These are phyloP conservation scores for Myotis daubentonii DNA, from an alignment of 2,797 vertebrate species.

Conservation along the genomic window DNA sequence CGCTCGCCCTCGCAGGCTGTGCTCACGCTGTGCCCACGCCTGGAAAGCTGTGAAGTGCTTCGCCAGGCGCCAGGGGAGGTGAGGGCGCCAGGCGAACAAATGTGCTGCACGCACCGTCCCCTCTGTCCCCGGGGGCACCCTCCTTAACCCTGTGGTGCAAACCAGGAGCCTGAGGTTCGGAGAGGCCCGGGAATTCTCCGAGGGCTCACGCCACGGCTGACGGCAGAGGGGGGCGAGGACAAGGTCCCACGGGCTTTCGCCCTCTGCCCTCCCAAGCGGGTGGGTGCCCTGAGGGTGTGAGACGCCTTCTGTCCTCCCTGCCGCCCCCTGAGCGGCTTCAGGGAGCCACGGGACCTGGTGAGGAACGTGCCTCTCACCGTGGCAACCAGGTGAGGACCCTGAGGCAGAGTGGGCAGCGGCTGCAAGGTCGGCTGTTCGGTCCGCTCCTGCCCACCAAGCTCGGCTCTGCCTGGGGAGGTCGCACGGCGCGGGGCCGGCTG, in stretches of 20 bases:
- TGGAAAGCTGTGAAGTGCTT: background rate
- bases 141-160: background rate
- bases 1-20: background rate
- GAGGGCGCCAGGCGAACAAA: background rate
- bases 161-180: background rate
- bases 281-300: no score
- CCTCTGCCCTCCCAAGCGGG: rapidly evolving
- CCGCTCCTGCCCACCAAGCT: no score
- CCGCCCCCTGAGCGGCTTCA: background rate
- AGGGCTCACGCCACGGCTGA: background rate
- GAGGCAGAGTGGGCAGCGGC: background rate
- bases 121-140: background rate
- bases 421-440: background rate
- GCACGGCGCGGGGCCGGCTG: rapidly evolving
- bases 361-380: background rate
- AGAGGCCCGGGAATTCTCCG: background rate
- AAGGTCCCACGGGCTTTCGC: background rate
- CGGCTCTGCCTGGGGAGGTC: background rate
- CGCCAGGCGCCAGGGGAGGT: background rate
- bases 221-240: background rate
- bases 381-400: background rate
- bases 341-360: background rate
- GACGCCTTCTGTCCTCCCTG: background rate
- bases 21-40: background rate
- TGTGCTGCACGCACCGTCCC: rapidly evolving